Percentiles rank a stretch among this genome's conserved stretches.
phyloP scores from a whole-genome alignment of 2,113 vertebrate species.

The Serinus canaria region DNA sequence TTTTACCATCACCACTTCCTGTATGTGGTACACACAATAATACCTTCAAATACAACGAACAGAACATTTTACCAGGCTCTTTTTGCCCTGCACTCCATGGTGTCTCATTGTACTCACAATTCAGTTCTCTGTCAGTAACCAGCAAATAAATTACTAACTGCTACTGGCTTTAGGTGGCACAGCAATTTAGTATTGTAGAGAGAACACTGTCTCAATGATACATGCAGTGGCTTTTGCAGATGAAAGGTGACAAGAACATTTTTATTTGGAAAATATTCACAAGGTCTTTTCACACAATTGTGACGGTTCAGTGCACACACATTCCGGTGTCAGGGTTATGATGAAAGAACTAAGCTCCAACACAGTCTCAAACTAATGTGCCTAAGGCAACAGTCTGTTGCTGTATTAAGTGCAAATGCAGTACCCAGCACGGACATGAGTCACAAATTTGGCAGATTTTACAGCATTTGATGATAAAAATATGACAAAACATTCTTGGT shows the following conservation, averaged over 20 bases:
- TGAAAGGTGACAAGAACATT: conserved; percentile 3
- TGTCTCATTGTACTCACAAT: neutral
- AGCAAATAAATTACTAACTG: neutral
- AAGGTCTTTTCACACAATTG: neutral
- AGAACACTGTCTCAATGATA: neutral
- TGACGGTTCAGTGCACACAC: neutral
- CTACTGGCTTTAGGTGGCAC: neutral
- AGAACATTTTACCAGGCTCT: neutral
- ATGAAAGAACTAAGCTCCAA: neutral
- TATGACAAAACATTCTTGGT: neutral
- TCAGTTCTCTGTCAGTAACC: neutral
- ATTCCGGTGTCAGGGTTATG: neutral
- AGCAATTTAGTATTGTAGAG: neutral
- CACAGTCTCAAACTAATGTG: neutral
- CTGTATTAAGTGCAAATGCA: conserved; percentile 6
- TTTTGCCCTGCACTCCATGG: neutral
- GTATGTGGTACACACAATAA: neutral
- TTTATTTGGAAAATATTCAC: conserved; percentile 17
- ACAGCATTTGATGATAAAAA: neutral
- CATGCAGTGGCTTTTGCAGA: neutral
- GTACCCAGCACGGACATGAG: neutral
- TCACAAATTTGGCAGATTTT: conserved; percentile 27
- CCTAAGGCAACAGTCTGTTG: conserved; percentile 46
- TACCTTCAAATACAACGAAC: neutral
- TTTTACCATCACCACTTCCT: neutral